phyloP scores from a whole-genome alignment of 2,888 invertebrate species.

The Macrophya annulata region DNA sequence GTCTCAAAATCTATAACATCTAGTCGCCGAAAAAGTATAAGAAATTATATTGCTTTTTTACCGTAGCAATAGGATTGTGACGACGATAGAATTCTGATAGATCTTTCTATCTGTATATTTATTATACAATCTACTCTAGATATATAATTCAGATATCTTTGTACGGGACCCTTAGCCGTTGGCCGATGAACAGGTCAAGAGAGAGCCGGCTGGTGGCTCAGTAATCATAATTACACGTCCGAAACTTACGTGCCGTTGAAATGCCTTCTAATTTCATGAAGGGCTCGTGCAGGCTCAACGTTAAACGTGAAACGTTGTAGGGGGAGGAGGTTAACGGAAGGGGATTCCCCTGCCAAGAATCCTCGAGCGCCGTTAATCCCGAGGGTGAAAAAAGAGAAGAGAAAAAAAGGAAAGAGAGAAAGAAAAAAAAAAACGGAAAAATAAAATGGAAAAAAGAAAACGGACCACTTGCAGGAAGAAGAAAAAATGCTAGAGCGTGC shows the following conservation, averaged over 20 bases:
- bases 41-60: neutral
- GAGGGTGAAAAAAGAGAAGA: constrained; percentile 15
- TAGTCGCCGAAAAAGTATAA: neutral
- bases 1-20: neutral
- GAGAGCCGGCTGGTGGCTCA: constrained; percentile 11
- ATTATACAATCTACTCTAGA: neutral
- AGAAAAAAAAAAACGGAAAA: constrained; percentile 14
- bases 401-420: neutral
- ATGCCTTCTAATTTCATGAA: constrained; percentile 51
- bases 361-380: constrained; percentile 53
- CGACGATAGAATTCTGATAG: neutral
- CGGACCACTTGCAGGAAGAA: constrained; percentile 42
- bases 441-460: constrained; percentile 40
- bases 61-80: neutral
- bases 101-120: neutral
- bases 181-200: constrained; percentile 32
- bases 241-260: constrained; percentile 46
- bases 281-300: constrained; percentile 51
- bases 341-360: constrained; percentile 43
- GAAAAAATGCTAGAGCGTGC: constrained; percentile 39
- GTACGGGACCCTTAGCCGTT: constrained; percentile 37
- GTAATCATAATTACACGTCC: constrained; percentile 50
- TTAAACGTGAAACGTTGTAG: constrained; percentile 32
- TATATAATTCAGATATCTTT: constrained; percentile 30
- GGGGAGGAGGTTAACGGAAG: constrained; percentile 15